Evolutionary conservation across 2,888 invertebrate species (phyloP).

Genomic region (Horisme vitalbata): DNA sequence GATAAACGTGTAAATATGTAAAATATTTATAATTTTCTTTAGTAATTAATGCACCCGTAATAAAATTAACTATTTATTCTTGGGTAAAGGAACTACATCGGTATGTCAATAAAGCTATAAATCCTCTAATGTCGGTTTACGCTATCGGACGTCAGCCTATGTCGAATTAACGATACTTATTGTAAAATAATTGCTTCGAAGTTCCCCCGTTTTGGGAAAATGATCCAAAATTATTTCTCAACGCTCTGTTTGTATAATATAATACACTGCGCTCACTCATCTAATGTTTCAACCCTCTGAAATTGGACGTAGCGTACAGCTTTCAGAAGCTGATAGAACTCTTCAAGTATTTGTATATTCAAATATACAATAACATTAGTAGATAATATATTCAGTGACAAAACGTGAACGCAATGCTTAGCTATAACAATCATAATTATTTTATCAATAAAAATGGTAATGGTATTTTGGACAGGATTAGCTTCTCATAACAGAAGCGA

Average conservation of each 20-base stretch:
- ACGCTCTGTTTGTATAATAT: slow-evolving; percentile 19
- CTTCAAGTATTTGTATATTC: slow-evolving; percentile 14
- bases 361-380: slow-evolving; percentile 16
- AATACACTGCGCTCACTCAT: slow-evolving; percentile 20
- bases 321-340: slow-evolving; percentile 8
- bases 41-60: slow-evolving; percentile 33
- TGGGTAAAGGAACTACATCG: slow-evolving; percentile 35
- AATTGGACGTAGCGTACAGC: slow-evolving; percentile 22
- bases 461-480: slow-evolving; percentile 32
- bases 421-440: slow-evolving; percentile 15
- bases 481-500: slow-evolving; percentile 22
- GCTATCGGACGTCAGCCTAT: slow-evolving; percentile 33
- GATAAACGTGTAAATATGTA: slow-evolving; percentile 38
- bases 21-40: slow-evolving; percentile 37
- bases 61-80: slow-evolving; percentile 27
- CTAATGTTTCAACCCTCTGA: slow-evolving; percentile 12
- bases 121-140: slow-evolving; percentile 26
- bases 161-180: slow-evolving; percentile 25
- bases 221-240: slow-evolving; percentile 19
- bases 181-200: slow-evolving; percentile 28
- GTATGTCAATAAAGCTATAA: slow-evolving; percentile 32
- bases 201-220: slow-evolving; percentile 26
- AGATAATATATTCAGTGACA: slow-evolving; percentile 9
- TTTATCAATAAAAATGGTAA: slow-evolving; percentile 7
- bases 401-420: slow-evolving; percentile 27